phyloP scores from a whole-genome alignment of 2,797 vertebrate species.

The Hyperoplus immaculatus region DNA sequence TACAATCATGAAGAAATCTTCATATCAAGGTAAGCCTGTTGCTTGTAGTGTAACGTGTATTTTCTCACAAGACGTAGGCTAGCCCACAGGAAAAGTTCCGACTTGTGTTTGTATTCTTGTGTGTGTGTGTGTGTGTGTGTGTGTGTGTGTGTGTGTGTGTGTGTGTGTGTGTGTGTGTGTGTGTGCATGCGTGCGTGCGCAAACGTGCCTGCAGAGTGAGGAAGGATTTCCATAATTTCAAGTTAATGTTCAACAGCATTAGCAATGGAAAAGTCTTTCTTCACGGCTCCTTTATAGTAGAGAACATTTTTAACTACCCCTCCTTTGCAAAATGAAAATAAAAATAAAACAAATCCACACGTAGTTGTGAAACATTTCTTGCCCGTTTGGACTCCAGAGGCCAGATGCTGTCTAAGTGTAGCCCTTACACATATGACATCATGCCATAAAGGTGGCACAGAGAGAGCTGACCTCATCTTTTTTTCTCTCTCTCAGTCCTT shows the following conservation, averaged over 20 bases:
- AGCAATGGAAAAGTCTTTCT: background rate
- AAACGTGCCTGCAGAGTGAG: background rate
- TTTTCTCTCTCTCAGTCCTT: background rate
- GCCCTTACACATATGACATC: constrained; percentile 15
- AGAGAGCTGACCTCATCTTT: constrained; percentile 4
- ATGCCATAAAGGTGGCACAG: constrained; percentile 33
- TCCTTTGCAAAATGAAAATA: background rate
- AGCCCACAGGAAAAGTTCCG: background rate
- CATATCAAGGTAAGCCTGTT: constrained; percentile 68
- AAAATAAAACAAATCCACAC: constrained; percentile 12
- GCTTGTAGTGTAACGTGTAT: background rate
- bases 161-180: too few species aligned
- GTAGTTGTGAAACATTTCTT: constrained; percentile 62
- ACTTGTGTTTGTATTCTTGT: too few species aligned
- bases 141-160: too few species aligned
- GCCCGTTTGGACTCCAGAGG: constrained; percentile 16
- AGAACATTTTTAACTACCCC: background rate
- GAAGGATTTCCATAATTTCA: background rate
- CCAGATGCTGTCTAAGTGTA: constrained; percentile 15
- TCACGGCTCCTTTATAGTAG: background rate
- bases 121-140: too few species aligned
- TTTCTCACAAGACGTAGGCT: background rate
- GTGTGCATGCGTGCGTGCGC: too few species aligned
- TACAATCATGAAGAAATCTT: constrained; percentile 74
- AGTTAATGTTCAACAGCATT: constrained; percentile 32